Conservation (phyloP, 2,113 vertebrate genomes). For the Cisticola juncidis region DNA sequence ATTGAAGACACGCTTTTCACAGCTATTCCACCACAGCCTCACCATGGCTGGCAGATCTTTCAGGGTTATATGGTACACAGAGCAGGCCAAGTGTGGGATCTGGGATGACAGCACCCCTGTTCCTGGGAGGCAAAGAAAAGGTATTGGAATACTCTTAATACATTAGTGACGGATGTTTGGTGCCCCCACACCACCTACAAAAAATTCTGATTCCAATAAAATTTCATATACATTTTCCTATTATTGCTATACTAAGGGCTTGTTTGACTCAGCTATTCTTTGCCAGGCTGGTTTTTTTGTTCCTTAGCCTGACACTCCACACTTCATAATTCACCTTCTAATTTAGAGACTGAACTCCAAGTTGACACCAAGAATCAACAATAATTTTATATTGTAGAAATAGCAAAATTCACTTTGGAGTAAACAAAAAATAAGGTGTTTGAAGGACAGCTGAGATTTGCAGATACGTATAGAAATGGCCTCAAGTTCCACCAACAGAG, state of each 20-base stretch:
- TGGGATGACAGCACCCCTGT: slow-evolving; percentile 78
- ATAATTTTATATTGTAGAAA: background rate
- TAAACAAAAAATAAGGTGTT: background rate
- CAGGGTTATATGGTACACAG: slow-evolving; percentile 89
- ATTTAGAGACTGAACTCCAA: background rate
- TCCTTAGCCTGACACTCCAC: background rate
- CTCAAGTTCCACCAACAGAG: background rate
- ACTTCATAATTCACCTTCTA: background rate
- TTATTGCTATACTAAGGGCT: background rate
- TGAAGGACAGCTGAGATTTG: background rate
- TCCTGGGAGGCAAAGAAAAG: slow-evolving; percentile 64
- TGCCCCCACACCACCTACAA: background rate
- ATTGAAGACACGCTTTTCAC: slow-evolving; percentile 92
- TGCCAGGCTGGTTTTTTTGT: background rate
- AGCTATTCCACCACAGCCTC: slow-evolving; percentile 96
- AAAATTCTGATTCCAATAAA: background rate
- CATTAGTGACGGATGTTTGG: background rate
- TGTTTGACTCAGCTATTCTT: background rate
- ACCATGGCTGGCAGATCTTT: slow-evolving; percentile 97
- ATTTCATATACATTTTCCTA: background rate
- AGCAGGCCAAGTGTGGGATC: slow-evolving; percentile 92
- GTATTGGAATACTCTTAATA: background rate
- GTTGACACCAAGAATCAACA: background rate
- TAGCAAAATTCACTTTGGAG: background rate
- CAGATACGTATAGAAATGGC: background rate